A percentile compares a stretch with the other conserved stretches of the same genome.
Evolutionary conservation across 2,888 invertebrate species (phyloP).

Genomic region (Amphipoea oculea): DNA sequence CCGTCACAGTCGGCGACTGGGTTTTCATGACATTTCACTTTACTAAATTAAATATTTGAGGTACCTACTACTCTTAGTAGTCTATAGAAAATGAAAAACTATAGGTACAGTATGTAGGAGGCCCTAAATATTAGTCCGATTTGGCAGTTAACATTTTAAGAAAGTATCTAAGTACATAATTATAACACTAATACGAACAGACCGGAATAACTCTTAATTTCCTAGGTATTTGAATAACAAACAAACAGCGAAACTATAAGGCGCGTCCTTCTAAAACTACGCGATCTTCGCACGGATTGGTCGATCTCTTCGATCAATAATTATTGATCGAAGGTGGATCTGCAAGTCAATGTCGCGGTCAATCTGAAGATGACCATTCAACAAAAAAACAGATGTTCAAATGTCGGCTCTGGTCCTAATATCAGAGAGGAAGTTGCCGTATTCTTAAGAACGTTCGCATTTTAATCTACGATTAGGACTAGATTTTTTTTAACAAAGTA

Average conservation of each 20-base stretch:
- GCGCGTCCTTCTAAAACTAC: not conserved
- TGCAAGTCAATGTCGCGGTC: not conserved
- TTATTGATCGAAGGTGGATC: too few species aligned
- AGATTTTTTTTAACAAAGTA: not conserved
- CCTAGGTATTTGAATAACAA: not conserved
- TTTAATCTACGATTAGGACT: not conserved
- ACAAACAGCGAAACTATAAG: not conserved
- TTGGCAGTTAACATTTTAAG: not conserved
- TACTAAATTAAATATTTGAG: constrained; percentile 14
- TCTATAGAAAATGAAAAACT: not conserved
- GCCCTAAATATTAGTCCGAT: too few species aligned
- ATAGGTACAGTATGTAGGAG: not conserved
- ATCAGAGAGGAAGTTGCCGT: not conserved
- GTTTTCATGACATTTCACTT: constrained; percentile 29
- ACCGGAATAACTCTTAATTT: not conserved
- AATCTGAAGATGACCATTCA: not conserved
- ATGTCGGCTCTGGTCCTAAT: too few species aligned
- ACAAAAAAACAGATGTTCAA: not conserved
- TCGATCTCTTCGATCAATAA: too few species aligned
- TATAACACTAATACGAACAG: too few species aligned
- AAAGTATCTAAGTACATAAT: not conserved
- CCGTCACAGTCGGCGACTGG: constrained; percentile 18
- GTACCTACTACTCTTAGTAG: not conserved
- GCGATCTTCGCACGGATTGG: not conserved
- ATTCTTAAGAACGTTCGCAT: not conserved